Percentiles rank a stretch among this genome's conserved stretches.
Evolutionary conservation across 2,797 vertebrate genomes (phyloP).

Genomic region (Todus mexicanus): DNA sequence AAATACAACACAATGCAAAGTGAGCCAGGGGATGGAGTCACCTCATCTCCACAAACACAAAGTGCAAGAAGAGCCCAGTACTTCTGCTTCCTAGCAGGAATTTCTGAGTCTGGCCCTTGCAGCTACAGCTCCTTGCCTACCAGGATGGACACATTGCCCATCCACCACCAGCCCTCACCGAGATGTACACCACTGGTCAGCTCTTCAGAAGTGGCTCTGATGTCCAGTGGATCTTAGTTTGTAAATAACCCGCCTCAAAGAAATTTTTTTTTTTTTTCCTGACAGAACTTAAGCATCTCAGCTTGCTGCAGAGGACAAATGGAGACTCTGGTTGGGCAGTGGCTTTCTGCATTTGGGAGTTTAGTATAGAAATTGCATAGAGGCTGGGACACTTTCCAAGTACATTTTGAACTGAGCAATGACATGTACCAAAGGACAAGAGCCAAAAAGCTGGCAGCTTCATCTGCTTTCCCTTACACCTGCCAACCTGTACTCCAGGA

Average conservation of each 20-base stretch:
- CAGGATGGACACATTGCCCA: fast-evolving
- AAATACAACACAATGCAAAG: fast-evolving
- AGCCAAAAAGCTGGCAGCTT: conserved; percentile 38
- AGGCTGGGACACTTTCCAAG: conserved; percentile 38
- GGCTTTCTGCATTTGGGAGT: not conserved
- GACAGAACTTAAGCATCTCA: not conserved
- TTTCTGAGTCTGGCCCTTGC: not conserved
- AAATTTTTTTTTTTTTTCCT: not conserved
- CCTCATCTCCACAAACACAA: not conserved
- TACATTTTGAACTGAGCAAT: conserved; percentile 54
- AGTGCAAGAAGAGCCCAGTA: not conserved
- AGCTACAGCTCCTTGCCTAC: not conserved
- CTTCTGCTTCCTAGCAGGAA: not conserved
- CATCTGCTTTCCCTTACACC: conserved; percentile 26
- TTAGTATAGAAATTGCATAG: conserved; percentile 16
- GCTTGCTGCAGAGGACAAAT: not conserved
- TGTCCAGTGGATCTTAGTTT: not conserved
- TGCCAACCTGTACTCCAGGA: conserved; percentile 18
- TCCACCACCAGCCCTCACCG: not conserved
- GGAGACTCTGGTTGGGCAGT: not conserved
- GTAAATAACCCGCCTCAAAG: too few species aligned
- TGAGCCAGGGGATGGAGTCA: not conserved
- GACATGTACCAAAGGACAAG: conserved; percentile 6
- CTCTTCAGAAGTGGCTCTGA: not conserved
- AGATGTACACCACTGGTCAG: not conserved